phyloP scores from a whole-genome alignment of 2,888 invertebrate species.

The Chymomyza caudatula region DNA sequence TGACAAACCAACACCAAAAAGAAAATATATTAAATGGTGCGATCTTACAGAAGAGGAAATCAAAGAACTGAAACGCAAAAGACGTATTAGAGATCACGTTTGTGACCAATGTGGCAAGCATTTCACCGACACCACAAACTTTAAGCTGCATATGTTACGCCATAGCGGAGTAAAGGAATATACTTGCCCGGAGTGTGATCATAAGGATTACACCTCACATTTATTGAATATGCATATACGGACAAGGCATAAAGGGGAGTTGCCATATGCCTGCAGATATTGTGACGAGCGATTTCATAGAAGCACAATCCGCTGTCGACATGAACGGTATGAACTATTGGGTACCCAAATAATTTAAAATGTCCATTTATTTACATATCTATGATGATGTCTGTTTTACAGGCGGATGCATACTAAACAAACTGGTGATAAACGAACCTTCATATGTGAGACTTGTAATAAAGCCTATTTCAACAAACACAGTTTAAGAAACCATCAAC shows the following conservation, averaged over 20 bases:
- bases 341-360: not conserved
- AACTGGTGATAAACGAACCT: not conserved
- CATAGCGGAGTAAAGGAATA: slow-evolving; percentile 29
- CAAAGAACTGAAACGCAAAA: not conserved
- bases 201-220: slow-evolving; percentile 31
- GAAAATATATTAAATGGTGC: not conserved
- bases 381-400: no score
- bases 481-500: slow-evolving; percentile 26
- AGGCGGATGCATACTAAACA: slow-evolving; percentile 24
- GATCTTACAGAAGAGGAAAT: not conserved
- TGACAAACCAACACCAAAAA: not conserved
- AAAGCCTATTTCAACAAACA: slow-evolving; percentile 3
- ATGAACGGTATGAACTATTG: slow-evolving; percentile 26
- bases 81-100: slow-evolving; percentile 7
- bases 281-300: slow-evolving; percentile 22
- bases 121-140: slow-evolving; percentile 38
- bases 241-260: slow-evolving; percentile 37
- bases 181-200: slow-evolving; percentile 31
- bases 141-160: slow-evolving; percentile 31
- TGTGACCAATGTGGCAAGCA: slow-evolving; percentile 42
- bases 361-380: not conserved
- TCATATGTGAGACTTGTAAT: not conserved
- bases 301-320: slow-evolving; percentile 35
- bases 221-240: slow-evolving; percentile 41
- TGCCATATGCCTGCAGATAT: slow-evolving; percentile 42